phyloP scores from a whole-genome alignment of 2,113 vertebrate species.

The Nyctereutes procyonoides region DNA sequence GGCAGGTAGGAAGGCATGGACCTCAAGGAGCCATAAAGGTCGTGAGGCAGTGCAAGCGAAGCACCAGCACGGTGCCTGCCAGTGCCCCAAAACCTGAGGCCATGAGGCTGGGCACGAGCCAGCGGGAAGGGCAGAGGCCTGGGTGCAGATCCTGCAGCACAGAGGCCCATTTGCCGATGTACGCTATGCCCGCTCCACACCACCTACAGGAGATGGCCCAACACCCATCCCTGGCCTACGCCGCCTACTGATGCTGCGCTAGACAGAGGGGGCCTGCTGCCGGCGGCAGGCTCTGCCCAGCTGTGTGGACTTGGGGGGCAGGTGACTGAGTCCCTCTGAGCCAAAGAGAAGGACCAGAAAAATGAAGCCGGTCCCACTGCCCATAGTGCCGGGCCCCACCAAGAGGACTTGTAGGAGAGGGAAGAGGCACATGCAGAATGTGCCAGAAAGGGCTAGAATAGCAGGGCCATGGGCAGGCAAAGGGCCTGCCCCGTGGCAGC shows the following conservation, averaged over 20 bases:
- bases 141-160: not conserved
- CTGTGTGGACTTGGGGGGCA: not conserved
- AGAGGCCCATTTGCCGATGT: not conserved
- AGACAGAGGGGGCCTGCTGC: not conserved
- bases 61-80: not conserved
- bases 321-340: not conserved
- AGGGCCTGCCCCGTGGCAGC: not conserved
- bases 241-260: fast-evolving
- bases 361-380: not conserved
- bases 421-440: not conserved
- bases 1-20: not conserved
- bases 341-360: not conserved
- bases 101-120: not conserved
- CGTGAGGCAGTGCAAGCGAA: fast-evolving
- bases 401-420: not conserved
- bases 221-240: not conserved
- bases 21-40: fast-evolving
- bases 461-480: not conserved
- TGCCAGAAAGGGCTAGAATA: not conserved
- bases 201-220: not conserved
- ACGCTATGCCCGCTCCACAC: not conserved
- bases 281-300: not conserved
- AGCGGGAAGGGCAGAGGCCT: not conserved
- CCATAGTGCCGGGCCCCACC: not conserved
- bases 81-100: not conserved